Conservation (phyloP, 2,888 invertebrate genomes). For the Acanthacorydalis orientalis region DNA sequence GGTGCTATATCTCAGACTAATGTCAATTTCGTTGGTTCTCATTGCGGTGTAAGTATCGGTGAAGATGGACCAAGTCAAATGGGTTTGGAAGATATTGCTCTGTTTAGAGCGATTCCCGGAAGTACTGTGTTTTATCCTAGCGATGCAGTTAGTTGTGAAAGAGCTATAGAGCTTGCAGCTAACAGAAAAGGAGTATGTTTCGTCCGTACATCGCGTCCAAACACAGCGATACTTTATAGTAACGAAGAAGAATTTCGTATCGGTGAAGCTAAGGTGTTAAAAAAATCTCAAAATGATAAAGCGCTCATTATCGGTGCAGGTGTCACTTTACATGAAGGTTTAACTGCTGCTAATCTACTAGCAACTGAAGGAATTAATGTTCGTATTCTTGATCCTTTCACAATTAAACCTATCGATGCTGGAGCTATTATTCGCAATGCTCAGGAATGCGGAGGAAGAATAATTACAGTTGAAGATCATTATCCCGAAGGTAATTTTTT, state of each 20-base stretch:
- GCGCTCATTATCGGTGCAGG: conserved; percentile 85
- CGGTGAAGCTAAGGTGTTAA: conserved; percentile 67
- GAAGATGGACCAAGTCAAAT: conserved; percentile 99
- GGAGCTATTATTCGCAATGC: conserved; percentile 61
- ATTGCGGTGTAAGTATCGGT: conserved; percentile 96
- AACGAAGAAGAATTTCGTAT: conserved; percentile 68
- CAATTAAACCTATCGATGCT: conserved; percentile 86
- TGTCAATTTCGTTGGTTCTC: conserved; percentile 91
- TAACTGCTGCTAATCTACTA: conserved; percentile 66
- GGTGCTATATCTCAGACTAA: conserved; percentile 97
- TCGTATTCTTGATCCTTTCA: conserved; percentile 88
- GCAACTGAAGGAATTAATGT: conserved; percentile 51
- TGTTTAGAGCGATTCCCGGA: conserved; percentile 85
- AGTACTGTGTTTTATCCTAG: conserved; percentile 63
- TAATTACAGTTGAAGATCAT: conserved; percentile 94
- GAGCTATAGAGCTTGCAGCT: conserved; percentile 90
- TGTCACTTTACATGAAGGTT: conserved; percentile 80
- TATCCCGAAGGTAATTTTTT: conserved; percentile 60
- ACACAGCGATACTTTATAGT: conserved; percentile 69
- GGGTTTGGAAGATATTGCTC: conserved; percentile 95
- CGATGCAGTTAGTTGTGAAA: conserved; percentile 89
- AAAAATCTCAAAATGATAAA: conserved; percentile 56
- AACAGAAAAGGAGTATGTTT: conserved; percentile 91
- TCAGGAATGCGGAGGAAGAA: conserved; percentile 56
- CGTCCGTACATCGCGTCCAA: conserved; percentile 88